A percentile compares a stretch with the other conserved stretches of the same genome.
These are phyloP conservation scores for Petrosia ficiformis DNA, from an alignment of 37 sponge, comb jelly and placozoan genomes.

Conservation along the genomic window DNA sequence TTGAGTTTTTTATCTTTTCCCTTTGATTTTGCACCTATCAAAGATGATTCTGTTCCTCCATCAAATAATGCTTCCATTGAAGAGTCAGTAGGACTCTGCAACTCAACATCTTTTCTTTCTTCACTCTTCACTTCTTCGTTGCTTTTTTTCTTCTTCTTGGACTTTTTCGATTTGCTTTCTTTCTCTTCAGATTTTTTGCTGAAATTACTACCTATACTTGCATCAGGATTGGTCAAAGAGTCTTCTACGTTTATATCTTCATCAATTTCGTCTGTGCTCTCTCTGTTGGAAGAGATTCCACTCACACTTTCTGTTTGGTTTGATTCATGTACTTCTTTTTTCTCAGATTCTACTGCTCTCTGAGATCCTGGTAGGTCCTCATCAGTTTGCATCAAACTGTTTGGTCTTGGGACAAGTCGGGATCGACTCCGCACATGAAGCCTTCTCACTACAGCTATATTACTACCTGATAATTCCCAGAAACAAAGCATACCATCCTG, in stretches of 20 bases:
- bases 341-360: not conserved
- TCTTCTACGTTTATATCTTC: slow-evolving; percentile 18
- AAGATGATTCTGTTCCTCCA: not conserved
- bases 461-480: slow-evolving; percentile 90
- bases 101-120: not conserved
- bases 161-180: not conserved
- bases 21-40: not conserved
- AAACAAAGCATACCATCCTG: slow-evolving; percentile 87
- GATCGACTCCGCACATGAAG: slow-evolving; percentile 20
- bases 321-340: slow-evolving; percentile 9
- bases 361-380: not conserved
- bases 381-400: not conserved
- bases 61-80: not conserved
- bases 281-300: not conserved
- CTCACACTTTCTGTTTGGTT: not conserved
- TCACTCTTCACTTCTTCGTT: not conserved
- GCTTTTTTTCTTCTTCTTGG: not conserved
- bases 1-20: not conserved
- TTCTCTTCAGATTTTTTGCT: slow-evolving; percentile 1
- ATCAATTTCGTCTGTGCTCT: not conserved
- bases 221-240: not conserved
- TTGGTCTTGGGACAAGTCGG: slow-evolving; percentile 12
- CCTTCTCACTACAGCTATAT: slow-evolving; percentile 33
- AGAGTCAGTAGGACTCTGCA: not conserved
- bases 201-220: not conserved